Evolutionary conservation across 2,888 invertebrate genomes (phyloP).

Genomic region (Agrotis exclamationis): DNA sequence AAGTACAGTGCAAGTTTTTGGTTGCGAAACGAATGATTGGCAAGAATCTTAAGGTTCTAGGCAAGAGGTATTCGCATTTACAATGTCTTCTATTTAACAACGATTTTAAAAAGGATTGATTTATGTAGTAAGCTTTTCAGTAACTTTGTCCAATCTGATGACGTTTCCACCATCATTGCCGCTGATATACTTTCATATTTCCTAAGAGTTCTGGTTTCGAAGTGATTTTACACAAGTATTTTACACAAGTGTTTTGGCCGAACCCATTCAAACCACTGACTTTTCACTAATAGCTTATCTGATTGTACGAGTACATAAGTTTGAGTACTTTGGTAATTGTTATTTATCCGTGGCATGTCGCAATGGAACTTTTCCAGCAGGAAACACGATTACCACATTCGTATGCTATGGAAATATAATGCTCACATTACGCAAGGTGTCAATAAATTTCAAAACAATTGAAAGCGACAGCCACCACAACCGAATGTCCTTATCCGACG

Average conservation of each 20-base stretch:
- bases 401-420: constrained; percentile 57
- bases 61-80: neutral
- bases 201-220: neutral
- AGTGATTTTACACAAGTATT: neutral
- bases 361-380: constrained; percentile 42
- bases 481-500: constrained; percentile 67
- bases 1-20: neutral
- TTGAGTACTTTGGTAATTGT: constrained; percentile 4
- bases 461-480: constrained; percentile 64
- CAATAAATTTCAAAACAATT: constrained; percentile 69
- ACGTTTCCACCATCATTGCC: neutral
- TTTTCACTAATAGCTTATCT: no score
- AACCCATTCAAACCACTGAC: neutral
- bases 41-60: neutral
- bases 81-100: neutral
- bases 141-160: neutral
- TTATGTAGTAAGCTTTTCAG: neutral
- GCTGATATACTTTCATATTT: neutral
- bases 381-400: constrained; percentile 49
- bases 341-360: constrained; percentile 10
- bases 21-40: constrained; percentile 1
- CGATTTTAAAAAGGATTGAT: neutral
- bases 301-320: no score
- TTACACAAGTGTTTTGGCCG: no score
- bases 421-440: constrained; percentile 55